Percentiles rank a stretch among this genome's conserved stretches.
These are phyloP conservation scores for Magallana angulata DNA, from an alignment of 1,140 invertebrate species.

Conservation along the genomic window DNA sequence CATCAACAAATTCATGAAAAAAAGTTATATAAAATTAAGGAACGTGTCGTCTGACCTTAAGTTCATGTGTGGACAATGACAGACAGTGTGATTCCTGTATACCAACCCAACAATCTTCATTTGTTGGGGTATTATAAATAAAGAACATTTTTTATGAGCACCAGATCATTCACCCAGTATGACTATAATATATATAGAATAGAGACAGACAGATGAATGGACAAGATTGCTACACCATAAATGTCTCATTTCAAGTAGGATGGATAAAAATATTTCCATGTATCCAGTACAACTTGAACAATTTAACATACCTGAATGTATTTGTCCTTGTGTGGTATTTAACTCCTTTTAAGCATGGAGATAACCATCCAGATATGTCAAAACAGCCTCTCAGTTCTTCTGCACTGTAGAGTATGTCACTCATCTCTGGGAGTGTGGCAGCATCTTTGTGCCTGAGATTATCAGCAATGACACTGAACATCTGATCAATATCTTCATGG, in stretches of 20 bases:
- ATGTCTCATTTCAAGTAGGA: neutral
- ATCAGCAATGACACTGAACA: constrained; percentile 25
- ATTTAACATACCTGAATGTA: neutral
- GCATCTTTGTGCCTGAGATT: constrained; percentile 29
- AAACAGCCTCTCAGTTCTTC: neutral
- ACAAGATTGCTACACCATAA: neutral
- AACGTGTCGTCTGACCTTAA: too few species aligned
- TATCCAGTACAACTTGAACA: neutral
- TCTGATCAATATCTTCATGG: constrained; percentile 24
- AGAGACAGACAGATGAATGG: neutral
- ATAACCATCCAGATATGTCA: constrained; percentile 34
- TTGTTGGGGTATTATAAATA: too few species aligned
- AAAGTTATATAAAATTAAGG: too few species aligned
- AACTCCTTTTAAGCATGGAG: constrained; percentile 7
- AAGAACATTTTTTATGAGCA: neutral
- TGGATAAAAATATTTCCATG: neutral
- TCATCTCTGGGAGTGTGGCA: constrained; percentile 14
- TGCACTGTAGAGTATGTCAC: neutral
- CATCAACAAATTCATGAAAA: too few species aligned
- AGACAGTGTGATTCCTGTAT: too few species aligned
- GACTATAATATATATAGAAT: neutral
- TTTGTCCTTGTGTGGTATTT: constrained; percentile 9
- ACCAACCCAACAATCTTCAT: too few species aligned
- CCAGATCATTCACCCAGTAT: neutral
- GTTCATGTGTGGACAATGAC: too few species aligned